These are phyloP conservation scores for Galemys pyrenaicus DNA, from an alignment of 2,113 vertebrate genomes.

Conservation along the genomic window DNA sequence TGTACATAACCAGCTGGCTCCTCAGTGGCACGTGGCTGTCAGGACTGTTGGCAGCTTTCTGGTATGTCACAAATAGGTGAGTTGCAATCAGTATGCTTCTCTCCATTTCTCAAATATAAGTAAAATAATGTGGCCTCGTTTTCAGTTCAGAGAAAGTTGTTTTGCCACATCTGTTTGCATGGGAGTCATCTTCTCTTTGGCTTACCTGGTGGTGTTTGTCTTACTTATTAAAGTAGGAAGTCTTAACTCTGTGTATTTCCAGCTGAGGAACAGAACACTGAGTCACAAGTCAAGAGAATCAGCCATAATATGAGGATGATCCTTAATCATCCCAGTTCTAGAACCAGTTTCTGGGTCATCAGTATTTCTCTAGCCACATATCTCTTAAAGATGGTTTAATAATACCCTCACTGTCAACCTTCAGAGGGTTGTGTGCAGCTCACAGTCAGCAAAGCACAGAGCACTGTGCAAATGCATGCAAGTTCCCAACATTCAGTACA, in stretches of 20 bases:
- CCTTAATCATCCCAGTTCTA: background rate
- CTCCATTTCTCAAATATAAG: background rate
- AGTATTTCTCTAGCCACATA: background rate
- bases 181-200: background rate
- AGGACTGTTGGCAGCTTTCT: slow-evolving; percentile 91
- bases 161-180: background rate
- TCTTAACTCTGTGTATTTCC: background rate
- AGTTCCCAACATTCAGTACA: background rate
- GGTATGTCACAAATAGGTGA: slow-evolving; percentile 98
- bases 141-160: background rate
- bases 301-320: fast-evolving
- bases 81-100: background rate
- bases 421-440: background rate
- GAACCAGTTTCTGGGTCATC: background rate
- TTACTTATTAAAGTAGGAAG: background rate
- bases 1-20: slow-evolving; percentile 96
- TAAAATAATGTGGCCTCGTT: background rate
- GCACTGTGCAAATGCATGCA: background rate
- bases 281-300: background rate
- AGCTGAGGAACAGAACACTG: background rate
- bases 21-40: slow-evolving; percentile 96
- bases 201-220: background rate
- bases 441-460: background rate
- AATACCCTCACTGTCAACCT: background rate
- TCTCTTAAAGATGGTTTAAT: background rate